These are phyloP conservation scores for Parochlus steinenii DNA, from an alignment of 2,888 invertebrate genomes.

Conservation along the genomic window DNA sequence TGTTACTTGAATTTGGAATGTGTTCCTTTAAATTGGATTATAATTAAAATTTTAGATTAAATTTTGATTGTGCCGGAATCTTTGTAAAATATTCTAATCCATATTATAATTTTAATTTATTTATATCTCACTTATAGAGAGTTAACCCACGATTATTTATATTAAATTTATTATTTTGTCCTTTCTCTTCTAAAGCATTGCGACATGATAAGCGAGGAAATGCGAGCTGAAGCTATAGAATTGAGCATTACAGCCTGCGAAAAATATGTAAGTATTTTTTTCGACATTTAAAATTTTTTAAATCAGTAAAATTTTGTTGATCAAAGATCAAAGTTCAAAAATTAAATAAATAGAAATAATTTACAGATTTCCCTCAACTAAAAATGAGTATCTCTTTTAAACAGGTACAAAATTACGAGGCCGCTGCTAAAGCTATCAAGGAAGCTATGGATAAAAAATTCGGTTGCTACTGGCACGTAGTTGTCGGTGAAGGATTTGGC, in stretches of 20 bases:
- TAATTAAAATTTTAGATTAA: background rate
- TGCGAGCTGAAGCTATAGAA: slow-evolving; percentile 79
- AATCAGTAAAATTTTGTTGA: too few relatives aligned
- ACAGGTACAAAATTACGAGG: slow-evolving; percentile 36
- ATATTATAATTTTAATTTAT: background rate
- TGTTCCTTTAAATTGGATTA: background rate
- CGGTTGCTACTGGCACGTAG: slow-evolving; percentile 87
- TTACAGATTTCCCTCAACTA: too few relatives aligned
- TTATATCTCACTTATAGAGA: background rate
- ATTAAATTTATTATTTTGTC: slow-evolving; percentile 11
- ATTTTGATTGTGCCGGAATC: background rate
- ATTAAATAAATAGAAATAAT: too few relatives aligned
- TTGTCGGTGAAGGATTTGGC: slow-evolving; percentile 89
- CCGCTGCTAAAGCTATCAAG: slow-evolving; percentile 85
- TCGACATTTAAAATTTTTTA: too few relatives aligned
- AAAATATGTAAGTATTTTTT: slow-evolving; percentile 68
- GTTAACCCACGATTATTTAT: background rate
- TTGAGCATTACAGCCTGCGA: slow-evolving; percentile 86
- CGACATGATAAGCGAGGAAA: slow-evolving; percentile 90
- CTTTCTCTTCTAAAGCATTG: slow-evolving; percentile 47
- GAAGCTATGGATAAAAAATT: slow-evolving; percentile 92
- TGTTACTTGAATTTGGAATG: too few relatives aligned
- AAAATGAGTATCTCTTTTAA: slow-evolving; percentile 3
- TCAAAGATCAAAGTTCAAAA: too few relatives aligned
- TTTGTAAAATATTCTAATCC: background rate